Base-by-base conservation (phyloP, 2,888 invertebrate species). In the Artemia sinica region DNA sequence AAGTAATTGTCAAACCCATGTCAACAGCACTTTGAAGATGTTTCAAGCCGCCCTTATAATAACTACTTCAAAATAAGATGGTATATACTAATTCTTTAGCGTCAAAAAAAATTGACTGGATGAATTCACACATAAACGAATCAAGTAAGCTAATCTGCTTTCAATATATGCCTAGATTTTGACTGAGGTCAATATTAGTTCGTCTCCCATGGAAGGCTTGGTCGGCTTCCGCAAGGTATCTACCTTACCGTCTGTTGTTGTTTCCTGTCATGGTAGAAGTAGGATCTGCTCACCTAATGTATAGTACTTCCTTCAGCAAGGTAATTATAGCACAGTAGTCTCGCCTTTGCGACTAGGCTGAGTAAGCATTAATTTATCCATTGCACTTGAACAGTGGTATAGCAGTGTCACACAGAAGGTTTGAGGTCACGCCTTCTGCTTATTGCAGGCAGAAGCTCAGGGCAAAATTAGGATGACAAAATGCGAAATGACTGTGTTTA, bases 331-430 rank as follows among this genome's bases (percentile, higher is more conserved):
- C 88, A 65, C 82, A 6, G 87, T 89, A 8, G 91, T 89, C 75
- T 86, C 86, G 7, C 84, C 82, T 75, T 88, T 84, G 66, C 92
- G 79, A 71, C 86, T 87, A 0, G 90, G 90, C 76, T 91, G 90
- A n/a, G 77, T 91, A 90, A 66, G 81, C 86, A 92, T 89, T 11
- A 92, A 76, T 76, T 92, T 91, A 76, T 91, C 91, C 87, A 92
- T 88, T 0, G 91, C 87, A 77, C 86, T 88, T 91, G 91, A 51
- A 92, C 79, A 79, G 87, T 89, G 65, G 86, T n/a, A n/a, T 85
- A 1, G 91, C 90, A 8, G 90, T 90, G 75, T 89, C 88, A 6
- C 86, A 86, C 73, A 85, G 78, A 0, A 86, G 85, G 77, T 91
- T 90, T 0, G 88, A 86, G n/a, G 73, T 86, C 87, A 14, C 91